These are phyloP conservation scores for Calcarius lapponicus DNA, from an alignment of 2,797 vertebrate genomes.

Conservation along the genomic window DNA sequence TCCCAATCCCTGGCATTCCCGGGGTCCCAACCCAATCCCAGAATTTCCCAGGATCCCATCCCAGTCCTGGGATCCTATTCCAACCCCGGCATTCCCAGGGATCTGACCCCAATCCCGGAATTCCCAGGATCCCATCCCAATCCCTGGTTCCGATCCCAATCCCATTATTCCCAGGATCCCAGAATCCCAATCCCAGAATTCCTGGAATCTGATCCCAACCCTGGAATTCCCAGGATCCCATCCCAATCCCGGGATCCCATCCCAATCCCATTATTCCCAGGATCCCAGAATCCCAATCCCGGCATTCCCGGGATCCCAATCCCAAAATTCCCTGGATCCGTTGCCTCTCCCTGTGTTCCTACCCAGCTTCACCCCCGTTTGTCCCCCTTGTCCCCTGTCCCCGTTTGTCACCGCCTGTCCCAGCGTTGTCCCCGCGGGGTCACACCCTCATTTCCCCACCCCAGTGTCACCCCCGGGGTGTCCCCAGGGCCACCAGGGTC, in stretches of 20 bases:
- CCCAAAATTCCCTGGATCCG: accelerated
- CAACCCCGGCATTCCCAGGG: too few species aligned
- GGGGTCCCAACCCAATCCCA: accelerated
- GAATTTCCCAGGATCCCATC: accelerated
- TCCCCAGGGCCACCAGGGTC: background rate
- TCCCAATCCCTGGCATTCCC: background rate
- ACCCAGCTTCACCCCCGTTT: accelerated
- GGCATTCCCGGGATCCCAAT: too few species aligned
- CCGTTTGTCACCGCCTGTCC: background rate
- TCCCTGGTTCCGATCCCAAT: too few species aligned
- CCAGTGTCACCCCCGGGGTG: accelerated
- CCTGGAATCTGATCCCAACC: too few species aligned
- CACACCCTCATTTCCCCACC: background rate
- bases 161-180: too few species aligned
- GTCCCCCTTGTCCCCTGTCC: background rate
- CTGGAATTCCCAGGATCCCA: accelerated
- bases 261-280: too few species aligned
- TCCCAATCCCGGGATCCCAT: too few species aligned
- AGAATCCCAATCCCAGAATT: too few species aligned
- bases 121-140: background rate
- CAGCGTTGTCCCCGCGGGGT: background rate
- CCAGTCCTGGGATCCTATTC: background rate
- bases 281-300: too few species aligned
- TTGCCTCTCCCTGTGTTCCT: background rate
- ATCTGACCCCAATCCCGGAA: accelerated